Evolutionary conservation across 2,888 invertebrate genomes (phyloP), one percentile per base, ranked within the genome.

Genomic region (Drosophila parthenogenetica): DNA sequence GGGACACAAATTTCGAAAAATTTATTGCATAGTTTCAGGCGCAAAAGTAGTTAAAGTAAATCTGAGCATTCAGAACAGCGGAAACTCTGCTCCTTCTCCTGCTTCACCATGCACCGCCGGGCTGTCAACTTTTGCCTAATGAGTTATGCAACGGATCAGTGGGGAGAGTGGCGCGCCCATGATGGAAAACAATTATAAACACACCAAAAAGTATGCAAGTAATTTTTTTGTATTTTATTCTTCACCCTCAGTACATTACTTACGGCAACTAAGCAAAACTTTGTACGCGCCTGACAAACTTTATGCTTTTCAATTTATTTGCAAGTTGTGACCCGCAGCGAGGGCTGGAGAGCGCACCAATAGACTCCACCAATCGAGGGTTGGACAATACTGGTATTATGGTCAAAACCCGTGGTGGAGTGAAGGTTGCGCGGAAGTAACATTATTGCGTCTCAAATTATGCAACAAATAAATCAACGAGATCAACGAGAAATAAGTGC

Each of bases 1-100:
- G 70, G 67, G 68, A 75, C 75, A 73, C 69, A 68, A 79, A 81
- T 76, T 78, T 69, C 53, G 61, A 58, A 64, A 70, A 77, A 87
- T 87, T 80, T 87, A 83, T 87, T 79, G 88, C 81, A 87, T 80
- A 87, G 80, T 87, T 81, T 77, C 81, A 77, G 86, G 80, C 82
- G 73, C 69, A 72, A 63, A 74, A 78, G 78, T 78, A 79, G 82
- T 82, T 77, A 70, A 87, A 82, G 77, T 82, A 85, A 87, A 87
- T 85, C 85, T 79, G 67, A 70, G 63, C 81, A 69, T 63, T 61
- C 64, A 50, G 64, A 35, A 17, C n/a, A 19, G 16, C 13, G 49
- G 13, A 49, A 49, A 13, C 32, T 35, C 11, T 11, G 1, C 29
- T 35, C 35, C 35, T 3, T 22, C 22, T 8, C 29, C 7, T 1